phyloP scores from a whole-genome alignment of 2,888 invertebrate species.

The Chromoteleia sp. region DNA sequence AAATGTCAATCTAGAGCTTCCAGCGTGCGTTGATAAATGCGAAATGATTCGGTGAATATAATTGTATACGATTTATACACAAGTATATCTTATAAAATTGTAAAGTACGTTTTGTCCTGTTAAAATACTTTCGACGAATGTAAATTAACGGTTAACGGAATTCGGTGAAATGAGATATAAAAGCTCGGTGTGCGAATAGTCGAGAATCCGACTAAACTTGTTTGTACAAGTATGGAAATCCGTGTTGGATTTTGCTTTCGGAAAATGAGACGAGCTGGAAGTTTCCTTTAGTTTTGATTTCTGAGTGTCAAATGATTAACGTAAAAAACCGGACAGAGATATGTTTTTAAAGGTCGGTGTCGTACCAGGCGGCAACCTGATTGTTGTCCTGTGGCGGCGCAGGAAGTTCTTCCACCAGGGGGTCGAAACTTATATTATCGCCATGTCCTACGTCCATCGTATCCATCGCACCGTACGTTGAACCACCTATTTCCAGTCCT shows the following conservation, averaged over 20 bases:
- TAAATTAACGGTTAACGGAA: slow-evolving; percentile 40
- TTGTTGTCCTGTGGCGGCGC: slow-evolving; percentile 95
- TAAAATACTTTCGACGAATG: slow-evolving; percentile 57
- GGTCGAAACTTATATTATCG: slow-evolving; percentile 91
- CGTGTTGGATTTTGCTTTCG: slow-evolving; percentile 1
- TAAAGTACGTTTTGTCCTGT: slow-evolving; percentile 38
- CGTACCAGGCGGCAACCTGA: slow-evolving; percentile 98
- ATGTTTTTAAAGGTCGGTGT: slow-evolving; percentile 93
- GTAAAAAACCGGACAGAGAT: slow-evolving; percentile 41
- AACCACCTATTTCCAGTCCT: slow-evolving; percentile 95
- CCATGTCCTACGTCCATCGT: slow-evolving; percentile 93
- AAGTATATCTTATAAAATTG: slow-evolving; percentile 58
- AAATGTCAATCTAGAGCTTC: slow-evolving; percentile 1
- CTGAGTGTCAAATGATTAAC: slow-evolving; percentile 59
- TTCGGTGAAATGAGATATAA: slow-evolving; percentile 26
- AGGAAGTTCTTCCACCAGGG: slow-evolving; percentile 89
- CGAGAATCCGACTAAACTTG: background rate
- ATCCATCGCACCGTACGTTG: slow-evolving; percentile 93
- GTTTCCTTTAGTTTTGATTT: background rate
- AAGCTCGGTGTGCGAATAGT: slow-evolving; percentile 11
- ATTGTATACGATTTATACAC: slow-evolving; percentile 54
- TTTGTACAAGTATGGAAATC: slow-evolving; percentile 25
- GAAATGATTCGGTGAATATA: slow-evolving; percentile 49
- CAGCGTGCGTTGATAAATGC: slow-evolving; percentile 20
- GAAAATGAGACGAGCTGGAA: slow-evolving; percentile 17